These are phyloP conservation scores for Phrynosoma blainvillii DNA, from an alignment of 2,113 vertebrate species.

Conservation along the genomic window DNA sequence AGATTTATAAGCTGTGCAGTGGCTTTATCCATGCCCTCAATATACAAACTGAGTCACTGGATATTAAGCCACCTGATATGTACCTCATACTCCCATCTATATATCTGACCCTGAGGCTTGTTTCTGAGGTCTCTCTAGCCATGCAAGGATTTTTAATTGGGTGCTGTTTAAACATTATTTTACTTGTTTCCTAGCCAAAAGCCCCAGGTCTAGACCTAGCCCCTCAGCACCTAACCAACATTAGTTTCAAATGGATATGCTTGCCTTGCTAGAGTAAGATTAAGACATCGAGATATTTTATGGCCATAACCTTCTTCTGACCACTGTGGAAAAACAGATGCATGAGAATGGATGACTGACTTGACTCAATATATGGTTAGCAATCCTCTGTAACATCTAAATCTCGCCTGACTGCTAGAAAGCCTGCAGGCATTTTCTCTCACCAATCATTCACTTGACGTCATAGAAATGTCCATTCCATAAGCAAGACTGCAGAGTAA, in stretches of 20 bases:
- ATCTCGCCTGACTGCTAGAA: neutral
- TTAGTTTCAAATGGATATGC: conserved; percentile 16
- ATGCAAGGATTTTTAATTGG: neutral
- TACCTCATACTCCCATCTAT: neutral
- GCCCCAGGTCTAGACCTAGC: neutral
- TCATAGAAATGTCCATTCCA: conserved; percentile 27
- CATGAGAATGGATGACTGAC: conserved; percentile 26
- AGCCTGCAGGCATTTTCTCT: conserved; percentile 31
- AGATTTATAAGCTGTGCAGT: neutral
- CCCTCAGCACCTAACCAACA: neutral
- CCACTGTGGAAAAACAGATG: conserved; percentile 21
- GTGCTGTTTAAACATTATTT: neutral
- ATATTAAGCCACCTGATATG: neutral
- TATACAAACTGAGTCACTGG: neutral
- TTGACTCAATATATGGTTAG: conserved; percentile 26
- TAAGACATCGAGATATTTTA: conserved; percentile 17
- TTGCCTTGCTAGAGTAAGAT: conserved; percentile 20
- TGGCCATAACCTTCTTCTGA: conserved; percentile 19
- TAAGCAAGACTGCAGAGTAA: conserved; percentile 13
- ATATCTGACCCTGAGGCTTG: neutral
- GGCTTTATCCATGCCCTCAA: neutral
- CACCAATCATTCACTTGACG: neutral
- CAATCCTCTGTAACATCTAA: conserved; percentile 5
- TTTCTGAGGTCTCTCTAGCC: neutral
- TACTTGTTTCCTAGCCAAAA: neutral